phyloP scores from a whole-genome alignment of 1,140 invertebrate genomes.

The Trichogramma pretiosum region DNA sequence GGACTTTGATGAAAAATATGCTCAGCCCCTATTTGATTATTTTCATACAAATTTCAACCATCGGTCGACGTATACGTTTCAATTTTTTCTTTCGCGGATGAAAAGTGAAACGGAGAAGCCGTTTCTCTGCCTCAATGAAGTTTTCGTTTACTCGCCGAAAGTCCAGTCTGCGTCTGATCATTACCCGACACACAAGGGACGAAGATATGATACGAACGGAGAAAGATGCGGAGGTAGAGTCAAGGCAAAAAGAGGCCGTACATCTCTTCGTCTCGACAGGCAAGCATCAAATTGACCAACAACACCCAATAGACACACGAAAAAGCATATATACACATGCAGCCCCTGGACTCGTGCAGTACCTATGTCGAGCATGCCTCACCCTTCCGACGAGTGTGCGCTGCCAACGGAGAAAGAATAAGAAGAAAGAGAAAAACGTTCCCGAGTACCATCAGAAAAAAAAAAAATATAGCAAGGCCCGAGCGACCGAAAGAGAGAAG shows the following conservation, averaged over 20 bases:
- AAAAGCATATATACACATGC: conserved; percentile 1
- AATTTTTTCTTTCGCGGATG: conserved; percentile 23
- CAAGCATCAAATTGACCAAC: conserved; percentile 33
- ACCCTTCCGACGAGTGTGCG: no score
- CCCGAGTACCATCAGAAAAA: not conserved
- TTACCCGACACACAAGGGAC: conserved; percentile 22
- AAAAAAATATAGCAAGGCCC: conserved; percentile 1
- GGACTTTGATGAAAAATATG: conserved; percentile 4
- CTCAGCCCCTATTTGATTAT: no score
- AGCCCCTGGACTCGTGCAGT: conserved; percentile 2
- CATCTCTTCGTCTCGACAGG: conserved; percentile 2
- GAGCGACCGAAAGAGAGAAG: not conserved
- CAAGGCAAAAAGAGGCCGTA: no score
- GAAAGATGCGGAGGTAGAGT: not conserved
- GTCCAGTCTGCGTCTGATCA: conserved; percentile 23
- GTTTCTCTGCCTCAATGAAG: not conserved
- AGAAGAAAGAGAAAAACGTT: no score
- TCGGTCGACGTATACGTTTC: conserved; percentile 5
- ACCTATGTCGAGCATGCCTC: conserved; percentile 4
- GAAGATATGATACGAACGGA: not conserved
- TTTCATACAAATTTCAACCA: no score
- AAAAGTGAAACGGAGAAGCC: conserved; percentile 18
- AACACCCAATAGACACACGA: not conserved
- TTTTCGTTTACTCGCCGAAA: conserved; percentile 11
- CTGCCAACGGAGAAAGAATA: no score